These are phyloP conservation scores for Megalurothrips usitatus DNA, from an alignment of 2,888 invertebrate species.

Conservation along the genomic window DNA sequence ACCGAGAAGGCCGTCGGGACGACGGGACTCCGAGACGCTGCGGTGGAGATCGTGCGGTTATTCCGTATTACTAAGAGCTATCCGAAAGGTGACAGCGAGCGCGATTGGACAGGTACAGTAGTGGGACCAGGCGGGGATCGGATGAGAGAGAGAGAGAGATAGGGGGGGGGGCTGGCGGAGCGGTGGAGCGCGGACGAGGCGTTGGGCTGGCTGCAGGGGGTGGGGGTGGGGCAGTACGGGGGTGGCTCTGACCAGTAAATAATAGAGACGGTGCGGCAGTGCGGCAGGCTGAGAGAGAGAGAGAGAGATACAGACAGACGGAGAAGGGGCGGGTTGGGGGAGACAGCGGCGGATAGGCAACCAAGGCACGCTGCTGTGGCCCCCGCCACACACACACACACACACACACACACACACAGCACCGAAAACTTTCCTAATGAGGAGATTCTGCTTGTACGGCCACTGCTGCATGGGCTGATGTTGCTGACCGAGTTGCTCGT, in stretches of 20 bases:
- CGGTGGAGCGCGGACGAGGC: not conserved
- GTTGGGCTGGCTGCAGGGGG: not conserved
- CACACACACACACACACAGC: not conserved
- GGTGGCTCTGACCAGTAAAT: slow-evolving; percentile 1
- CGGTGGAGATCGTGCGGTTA: too few relatives aligned
- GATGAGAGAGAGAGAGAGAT: not conserved
- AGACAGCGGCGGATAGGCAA: not conserved
- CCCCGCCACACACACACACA: not conserved
- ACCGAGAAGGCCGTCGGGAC: too few relatives aligned
- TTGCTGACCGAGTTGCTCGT: too few relatives aligned
- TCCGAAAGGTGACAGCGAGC: too few relatives aligned
- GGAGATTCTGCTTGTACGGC: not conserved
- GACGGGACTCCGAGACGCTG: too few relatives aligned
- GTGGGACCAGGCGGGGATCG: not conserved
- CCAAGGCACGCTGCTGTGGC: not conserved
- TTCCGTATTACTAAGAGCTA: too few relatives aligned
- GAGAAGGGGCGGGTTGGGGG: not conserved
- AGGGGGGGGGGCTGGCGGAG: not conserved
- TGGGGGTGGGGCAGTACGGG: not conserved
- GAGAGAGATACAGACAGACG: not conserved
- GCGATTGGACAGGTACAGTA: not conserved
- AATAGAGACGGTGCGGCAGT: slow-evolving; percentile 10
- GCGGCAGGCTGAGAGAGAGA: slow-evolving; percentile 6
- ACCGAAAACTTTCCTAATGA: not conserved
- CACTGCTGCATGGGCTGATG: not conserved